Evolutionary conservation across 2,113 vertebrate genomes (phyloP).

Genomic region (Nycticryphes semicollaris): DNA sequence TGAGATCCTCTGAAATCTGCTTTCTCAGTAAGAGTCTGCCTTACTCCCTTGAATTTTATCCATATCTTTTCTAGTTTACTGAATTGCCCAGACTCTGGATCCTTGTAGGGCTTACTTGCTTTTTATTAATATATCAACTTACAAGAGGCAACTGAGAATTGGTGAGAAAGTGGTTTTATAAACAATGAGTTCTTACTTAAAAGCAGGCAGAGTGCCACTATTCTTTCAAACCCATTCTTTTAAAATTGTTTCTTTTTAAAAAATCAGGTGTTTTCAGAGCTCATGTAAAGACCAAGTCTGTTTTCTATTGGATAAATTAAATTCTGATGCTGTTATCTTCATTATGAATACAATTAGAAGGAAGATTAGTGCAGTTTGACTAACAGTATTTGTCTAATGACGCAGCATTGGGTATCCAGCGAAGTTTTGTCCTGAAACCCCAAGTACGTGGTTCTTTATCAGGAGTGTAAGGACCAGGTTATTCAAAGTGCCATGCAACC

Average conservation of each 20-base stretch:
- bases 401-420: background rate
- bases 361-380: background rate
- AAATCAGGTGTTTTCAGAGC: background rate
- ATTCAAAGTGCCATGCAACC: background rate
- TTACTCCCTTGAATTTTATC: background rate
- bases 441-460: background rate
- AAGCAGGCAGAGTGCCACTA: background rate
- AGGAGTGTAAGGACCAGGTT: background rate
- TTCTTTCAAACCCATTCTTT: background rate
- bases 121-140: background rate
- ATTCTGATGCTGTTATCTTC: background rate
- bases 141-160: background rate
- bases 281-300: background rate
- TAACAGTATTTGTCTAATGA: background rate
- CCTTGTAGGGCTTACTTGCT: background rate
- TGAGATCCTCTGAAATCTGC: background rate
- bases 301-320: background rate
- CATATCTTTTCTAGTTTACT: background rate
- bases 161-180: background rate
- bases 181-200: background rate
- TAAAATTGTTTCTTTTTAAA: background rate
- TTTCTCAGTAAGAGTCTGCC: background rate
- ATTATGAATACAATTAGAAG: background rate
- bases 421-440: background rate
- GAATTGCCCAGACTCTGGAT: background rate